Evolutionary conservation across 2,888 invertebrate genomes (phyloP).

Genomic region (Tenodera sinensis): DNA sequence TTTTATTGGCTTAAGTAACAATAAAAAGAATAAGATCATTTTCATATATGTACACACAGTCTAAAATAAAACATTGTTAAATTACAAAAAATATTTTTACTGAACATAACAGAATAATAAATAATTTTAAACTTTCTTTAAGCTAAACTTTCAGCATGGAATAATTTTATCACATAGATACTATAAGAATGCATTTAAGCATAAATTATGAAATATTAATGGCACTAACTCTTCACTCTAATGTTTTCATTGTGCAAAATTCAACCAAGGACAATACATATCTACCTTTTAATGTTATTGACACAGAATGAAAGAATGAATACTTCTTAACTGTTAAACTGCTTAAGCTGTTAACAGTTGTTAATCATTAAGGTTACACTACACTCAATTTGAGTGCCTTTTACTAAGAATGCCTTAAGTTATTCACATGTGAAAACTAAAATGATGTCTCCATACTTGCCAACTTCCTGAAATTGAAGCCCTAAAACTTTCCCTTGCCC

Average conservation of each 20-base stretch:
- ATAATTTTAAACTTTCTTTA: background rate
- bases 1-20: background rate
- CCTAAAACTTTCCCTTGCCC: no score
- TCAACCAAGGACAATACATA: background rate
- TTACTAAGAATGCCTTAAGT: no score
- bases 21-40: background rate
- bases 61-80: background rate
- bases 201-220: background rate
- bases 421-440: no score
- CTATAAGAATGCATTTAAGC: background rate
- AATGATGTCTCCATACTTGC: no score
- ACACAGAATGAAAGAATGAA: no score
- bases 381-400: no score
- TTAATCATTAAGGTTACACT: no score
- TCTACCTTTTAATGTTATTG: no score
- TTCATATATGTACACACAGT: background rate
- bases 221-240: background rate
- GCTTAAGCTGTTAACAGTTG: no score
- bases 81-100: background rate
- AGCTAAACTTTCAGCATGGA: no score
- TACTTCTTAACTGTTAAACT: no score
- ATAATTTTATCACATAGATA: background rate
- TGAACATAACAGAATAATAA: background rate
- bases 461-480: no score
- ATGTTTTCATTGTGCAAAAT: background rate